Evolutionary conservation across 1,140 invertebrate genomes (phyloP).

Genomic region (Euglossa dilemma): DNA sequence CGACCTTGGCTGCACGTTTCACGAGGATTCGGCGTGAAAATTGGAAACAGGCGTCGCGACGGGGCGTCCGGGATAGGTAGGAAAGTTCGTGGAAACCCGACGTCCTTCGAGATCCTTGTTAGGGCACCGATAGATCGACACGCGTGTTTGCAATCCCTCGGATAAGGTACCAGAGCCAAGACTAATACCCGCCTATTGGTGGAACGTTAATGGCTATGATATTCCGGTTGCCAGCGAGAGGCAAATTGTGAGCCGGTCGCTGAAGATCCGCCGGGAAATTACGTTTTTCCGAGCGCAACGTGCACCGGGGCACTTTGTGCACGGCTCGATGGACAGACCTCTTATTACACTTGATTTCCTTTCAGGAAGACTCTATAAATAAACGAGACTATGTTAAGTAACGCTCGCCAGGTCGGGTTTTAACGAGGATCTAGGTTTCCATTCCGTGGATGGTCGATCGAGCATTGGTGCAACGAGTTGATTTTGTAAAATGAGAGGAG

Average conservation of each 20-base stretch:
- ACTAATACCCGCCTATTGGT: neutral
- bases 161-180: neutral
- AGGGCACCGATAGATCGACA: constrained; percentile 1
- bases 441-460: too few species aligned
- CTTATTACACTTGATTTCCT: constrained; percentile 27
- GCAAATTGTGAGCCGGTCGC: constrained; percentile 10
- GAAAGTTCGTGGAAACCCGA: constrained; percentile 42
- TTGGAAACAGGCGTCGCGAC: neutral
- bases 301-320: constrained; percentile 3
- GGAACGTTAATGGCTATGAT: constrained; percentile 34
- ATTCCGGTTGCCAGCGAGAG: neutral
- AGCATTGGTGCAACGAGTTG: neutral
- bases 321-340: neutral
- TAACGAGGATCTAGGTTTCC: constrained; percentile 1
- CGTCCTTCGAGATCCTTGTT: constrained; percentile 45
- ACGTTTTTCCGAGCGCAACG: constrained; percentile 4
- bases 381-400: constrained; percentile 22
- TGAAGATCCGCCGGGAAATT: neutral
- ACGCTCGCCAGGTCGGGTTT: neutral
- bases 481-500: too few species aligned
- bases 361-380: constrained; percentile 24
- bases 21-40: neutral
- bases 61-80: neutral
- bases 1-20: too few species aligned
- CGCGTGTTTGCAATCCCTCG: constrained; percentile 12